Conservation (phyloP, 30 jellyfish, hydroid and myxozoan species). For the Hydractinia symbiolongicarpus region DNA sequence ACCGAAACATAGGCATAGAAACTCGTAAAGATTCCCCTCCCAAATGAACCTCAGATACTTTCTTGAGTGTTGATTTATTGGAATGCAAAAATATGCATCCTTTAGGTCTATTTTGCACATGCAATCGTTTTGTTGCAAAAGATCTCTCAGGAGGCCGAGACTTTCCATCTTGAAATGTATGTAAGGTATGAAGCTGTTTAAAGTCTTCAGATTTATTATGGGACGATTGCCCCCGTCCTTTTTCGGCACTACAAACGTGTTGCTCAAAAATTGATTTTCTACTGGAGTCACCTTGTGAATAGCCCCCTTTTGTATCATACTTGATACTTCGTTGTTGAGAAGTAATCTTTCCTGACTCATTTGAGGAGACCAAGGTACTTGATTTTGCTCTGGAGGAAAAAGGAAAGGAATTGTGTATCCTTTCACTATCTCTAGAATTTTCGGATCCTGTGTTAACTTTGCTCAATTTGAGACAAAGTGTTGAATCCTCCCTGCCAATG, state of each 20-base stretch:
- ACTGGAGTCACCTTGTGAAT: neutral
- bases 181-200: constrained; percentile 13
- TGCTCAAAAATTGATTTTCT: constrained; percentile 2
- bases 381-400: neutral
- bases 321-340: neutral
- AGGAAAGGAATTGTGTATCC: constrained; percentile 16
- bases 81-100: constrained; percentile 22
- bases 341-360: neutral
- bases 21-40: constrained; percentile 19
- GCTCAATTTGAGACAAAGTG: neutral
- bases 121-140: constrained; percentile 10
- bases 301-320: constrained; percentile 12
- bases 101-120: constrained; percentile 18
- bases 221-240: constrained; percentile 28
- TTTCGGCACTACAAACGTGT: constrained; percentile 1
- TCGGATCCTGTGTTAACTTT: constrained; percentile 13
- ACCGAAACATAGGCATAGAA: constrained; percentile 25
- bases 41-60: constrained; percentile 15
- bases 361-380: neutral
- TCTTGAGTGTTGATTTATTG: constrained; percentile 3
- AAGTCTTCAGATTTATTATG: constrained; percentile 7
- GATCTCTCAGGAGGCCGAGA: constrained; percentile 10
- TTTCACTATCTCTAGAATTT: neutral
- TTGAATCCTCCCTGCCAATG: no score
- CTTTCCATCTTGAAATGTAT: constrained; percentile 20